A percentile compares a stretch with the other conserved stretches of the same genome.
phyloP scores from a whole-genome alignment of 1,140 invertebrate genomes.

The Euwallacea similis region DNA sequence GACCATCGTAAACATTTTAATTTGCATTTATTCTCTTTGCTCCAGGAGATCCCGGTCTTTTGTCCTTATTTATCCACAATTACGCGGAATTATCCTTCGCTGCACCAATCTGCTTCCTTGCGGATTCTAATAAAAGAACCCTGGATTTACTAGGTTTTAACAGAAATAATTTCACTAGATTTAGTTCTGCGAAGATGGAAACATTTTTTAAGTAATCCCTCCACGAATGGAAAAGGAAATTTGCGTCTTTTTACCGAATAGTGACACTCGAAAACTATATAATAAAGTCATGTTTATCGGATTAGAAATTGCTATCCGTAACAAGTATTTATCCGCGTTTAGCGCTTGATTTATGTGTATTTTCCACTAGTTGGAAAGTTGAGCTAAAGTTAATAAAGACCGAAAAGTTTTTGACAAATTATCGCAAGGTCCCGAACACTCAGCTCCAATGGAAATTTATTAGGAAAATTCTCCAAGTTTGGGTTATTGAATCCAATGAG shows the following conservation, averaged over 20 bases:
- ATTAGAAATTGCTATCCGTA: constrained; percentile 1
- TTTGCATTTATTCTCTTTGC: not conserved
- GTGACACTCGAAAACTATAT: not conserved
- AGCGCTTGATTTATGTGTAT: constrained; percentile 12
- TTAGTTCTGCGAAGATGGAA: too few relatives aligned
- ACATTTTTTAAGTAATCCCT: too few relatives aligned
- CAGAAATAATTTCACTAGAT: too few relatives aligned
- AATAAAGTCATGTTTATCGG: not conserved
- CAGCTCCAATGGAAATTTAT: constrained; percentile 9
- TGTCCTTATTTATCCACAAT: constrained; percentile 17
- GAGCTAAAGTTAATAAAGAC: constrained; percentile 19
- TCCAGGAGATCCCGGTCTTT: not conserved
- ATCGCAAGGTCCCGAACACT: constrained; percentile 5
- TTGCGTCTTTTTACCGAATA: not conserved
- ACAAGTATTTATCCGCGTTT: constrained; percentile 15
- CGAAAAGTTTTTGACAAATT: constrained; percentile 23
- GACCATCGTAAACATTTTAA: constrained; percentile 6
- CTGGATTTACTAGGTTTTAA: too few relatives aligned
- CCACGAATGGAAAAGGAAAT: too few relatives aligned
- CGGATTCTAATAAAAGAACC: too few relatives aligned
- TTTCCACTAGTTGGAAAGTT: constrained; percentile 10
- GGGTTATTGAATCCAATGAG: constrained; percentile 11
- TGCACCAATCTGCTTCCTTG: too few relatives aligned
- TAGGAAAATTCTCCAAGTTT: constrained; percentile 13
- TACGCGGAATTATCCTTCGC: constrained; percentile 1